phyloP scores from a whole-genome alignment of 2,797 vertebrate species.

The Arnoldichthys spilopterus region DNA sequence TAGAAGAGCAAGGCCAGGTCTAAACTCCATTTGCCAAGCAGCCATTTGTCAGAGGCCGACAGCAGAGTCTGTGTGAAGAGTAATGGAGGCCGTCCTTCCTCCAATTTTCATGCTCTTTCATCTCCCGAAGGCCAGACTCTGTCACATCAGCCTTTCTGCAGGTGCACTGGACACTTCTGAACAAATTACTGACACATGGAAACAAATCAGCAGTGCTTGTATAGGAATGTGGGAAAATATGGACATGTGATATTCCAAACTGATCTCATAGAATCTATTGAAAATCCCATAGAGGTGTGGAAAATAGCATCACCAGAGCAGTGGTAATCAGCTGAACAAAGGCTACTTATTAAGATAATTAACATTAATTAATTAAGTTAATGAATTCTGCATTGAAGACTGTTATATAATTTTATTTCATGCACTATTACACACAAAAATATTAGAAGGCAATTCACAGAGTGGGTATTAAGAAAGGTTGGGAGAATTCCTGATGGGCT shows the following conservation, averaged over 20 bases:
- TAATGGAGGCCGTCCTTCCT: slow-evolving; percentile 28
- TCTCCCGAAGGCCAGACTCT: slow-evolving; percentile 8
- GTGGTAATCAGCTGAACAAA: too few relatives aligned
- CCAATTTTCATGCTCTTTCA: slow-evolving; percentile 24
- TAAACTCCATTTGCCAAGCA: slow-evolving; percentile 37
- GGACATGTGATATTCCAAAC: neutral
- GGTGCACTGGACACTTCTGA: neutral
- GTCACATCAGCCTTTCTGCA: neutral
- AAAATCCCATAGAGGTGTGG: too few relatives aligned
- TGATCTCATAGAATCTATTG: neutral
- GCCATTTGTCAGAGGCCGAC: slow-evolving; percentile 34
- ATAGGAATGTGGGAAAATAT: neutral
- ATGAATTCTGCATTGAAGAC: too few relatives aligned
- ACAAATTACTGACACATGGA: slow-evolving; percentile 25
- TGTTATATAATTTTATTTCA: too few relatives aligned
- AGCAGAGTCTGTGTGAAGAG: slow-evolving; percentile 21
- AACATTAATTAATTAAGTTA: too few relatives aligned
- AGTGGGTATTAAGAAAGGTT: too few relatives aligned
- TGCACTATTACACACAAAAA: too few relatives aligned
- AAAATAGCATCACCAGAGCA: too few relatives aligned
- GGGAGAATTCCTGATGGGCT: too few relatives aligned
- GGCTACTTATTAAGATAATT: too few relatives aligned
- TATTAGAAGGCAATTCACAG: too few relatives aligned
- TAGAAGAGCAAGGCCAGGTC: slow-evolving; percentile 26
- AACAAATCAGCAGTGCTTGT: neutral